These are phyloP conservation scores for Pluvianellus socialis DNA, from an alignment of 2,113 vertebrate species.

Conservation along the genomic window DNA sequence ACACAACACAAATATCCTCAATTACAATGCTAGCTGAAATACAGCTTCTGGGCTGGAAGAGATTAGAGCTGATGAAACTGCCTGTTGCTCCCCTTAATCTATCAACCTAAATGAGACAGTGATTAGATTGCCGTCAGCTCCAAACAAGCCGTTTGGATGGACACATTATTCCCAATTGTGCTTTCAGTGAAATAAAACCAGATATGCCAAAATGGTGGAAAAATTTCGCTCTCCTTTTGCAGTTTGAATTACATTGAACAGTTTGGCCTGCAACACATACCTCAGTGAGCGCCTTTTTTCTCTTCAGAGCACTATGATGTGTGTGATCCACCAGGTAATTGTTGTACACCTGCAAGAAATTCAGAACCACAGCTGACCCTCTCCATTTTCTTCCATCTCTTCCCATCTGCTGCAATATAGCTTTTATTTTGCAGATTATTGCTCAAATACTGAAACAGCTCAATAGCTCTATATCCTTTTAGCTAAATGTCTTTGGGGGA, in stretches of 20 bases:
- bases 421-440: background rate
- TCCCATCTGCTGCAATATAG: background rate
- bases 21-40: background rate
- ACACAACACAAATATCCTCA: background rate
- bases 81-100: background rate
- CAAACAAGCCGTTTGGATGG: slow-evolving; percentile 47
- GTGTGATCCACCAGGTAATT: background rate
- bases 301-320: background rate
- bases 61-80: slow-evolving; percentile 37
- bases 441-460: background rate
- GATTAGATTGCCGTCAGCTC: background rate
- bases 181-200: slow-evolving; percentile 50
- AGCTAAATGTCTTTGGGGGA: background rate
- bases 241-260: background rate
- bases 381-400: background rate
- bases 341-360: background rate
- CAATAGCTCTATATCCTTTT: background rate
- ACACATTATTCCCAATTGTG: slow-evolving; percentile 27
- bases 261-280: background rate
- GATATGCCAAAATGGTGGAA: slow-evolving; percentile 15
- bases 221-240: slow-evolving; percentile 31
- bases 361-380: background rate
- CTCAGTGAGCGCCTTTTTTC: background rate
- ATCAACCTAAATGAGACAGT: background rate
- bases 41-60: slow-evolving; percentile 34